Percentiles rank a stretch among this genome's conserved stretches.
Evolutionary conservation across 1,140 invertebrate species (phyloP).

Genomic region (Lethocerus indicus): DNA sequence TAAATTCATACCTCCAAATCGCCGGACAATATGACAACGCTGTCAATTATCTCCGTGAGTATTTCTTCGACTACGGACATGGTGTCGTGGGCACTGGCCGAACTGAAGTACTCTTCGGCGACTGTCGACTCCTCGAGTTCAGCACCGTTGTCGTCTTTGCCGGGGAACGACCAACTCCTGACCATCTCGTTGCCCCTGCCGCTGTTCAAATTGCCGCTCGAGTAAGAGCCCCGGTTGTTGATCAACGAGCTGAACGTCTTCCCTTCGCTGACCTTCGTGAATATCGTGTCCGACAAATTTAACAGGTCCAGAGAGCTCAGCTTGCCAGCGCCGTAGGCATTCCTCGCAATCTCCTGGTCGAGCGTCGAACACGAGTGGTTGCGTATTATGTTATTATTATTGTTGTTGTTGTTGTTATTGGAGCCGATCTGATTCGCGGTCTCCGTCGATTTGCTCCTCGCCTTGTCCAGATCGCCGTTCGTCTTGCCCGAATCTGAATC

Average conservation of each 20-base stretch:
- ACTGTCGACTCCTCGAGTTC: slow-evolving; percentile 31
- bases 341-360: slow-evolving; percentile 14
- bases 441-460: not conserved
- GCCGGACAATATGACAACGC: slow-evolving; percentile 21
- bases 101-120: slow-evolving; percentile 37
- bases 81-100: slow-evolving; percentile 14
- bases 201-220: slow-evolving; percentile 11
- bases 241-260: slow-evolving; percentile 12
- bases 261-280: slow-evolving; percentile 19
- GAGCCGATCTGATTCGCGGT: too few relatives aligned
- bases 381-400: not conserved
- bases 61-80: slow-evolving; percentile 31
- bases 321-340: slow-evolving; percentile 15
- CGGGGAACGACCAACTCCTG: slow-evolving; percentile 19
- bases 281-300: slow-evolving; percentile 18
- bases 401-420: not conserved
- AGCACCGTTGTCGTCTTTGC: slow-evolving; percentile 11
- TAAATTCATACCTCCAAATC: slow-evolving; percentile 13
- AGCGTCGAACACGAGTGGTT: slow-evolving; percentile 18
- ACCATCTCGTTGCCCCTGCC: slow-evolving; percentile 15
- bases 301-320: slow-evolving; percentile 18
- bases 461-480: not conserved
- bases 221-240: slow-evolving; percentile 13
- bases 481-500: slow-evolving; percentile 11
- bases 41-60: slow-evolving; percentile 35